These are phyloP conservation scores for Prunella fulvescens DNA, from an alignment of 2,113 vertebrate genomes.

Conservation along the genomic window DNA sequence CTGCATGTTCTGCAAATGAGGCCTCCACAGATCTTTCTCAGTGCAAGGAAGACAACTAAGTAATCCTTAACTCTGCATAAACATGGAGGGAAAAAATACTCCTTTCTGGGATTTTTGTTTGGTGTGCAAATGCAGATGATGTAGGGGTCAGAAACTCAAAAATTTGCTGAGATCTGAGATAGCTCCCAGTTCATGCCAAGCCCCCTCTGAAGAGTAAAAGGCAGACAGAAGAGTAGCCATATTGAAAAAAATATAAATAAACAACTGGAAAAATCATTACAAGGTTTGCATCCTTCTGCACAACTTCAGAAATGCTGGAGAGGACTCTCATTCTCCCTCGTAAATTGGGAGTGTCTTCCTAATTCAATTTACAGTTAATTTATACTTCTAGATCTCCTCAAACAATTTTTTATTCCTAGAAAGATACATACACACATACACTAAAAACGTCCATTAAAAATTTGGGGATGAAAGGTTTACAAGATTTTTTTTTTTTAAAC, in stretches of 20 bases:
- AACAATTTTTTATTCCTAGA: neutral
- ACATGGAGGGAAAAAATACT: accelerated
- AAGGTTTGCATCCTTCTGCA: neutral
- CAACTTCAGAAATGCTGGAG: neutral
- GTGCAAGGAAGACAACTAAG: neutral
- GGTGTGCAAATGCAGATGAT: neutral
- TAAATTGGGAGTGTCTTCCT: neutral
- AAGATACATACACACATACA: neutral
- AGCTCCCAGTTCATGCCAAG: neutral
- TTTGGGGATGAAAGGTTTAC: neutral
- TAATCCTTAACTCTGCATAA: neutral
- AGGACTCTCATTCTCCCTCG: neutral
- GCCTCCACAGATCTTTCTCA: neutral
- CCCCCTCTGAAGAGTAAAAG: neutral
- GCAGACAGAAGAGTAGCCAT: neutral
- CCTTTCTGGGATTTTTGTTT: neutral
- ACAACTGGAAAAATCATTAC: neutral
- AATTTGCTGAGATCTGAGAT: neutral
- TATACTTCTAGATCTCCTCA: neutral
- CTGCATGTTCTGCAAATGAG: neutral
- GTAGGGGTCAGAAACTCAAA: neutral
- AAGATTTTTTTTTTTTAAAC: neutral
- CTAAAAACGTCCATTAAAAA: neutral
- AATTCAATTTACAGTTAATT: neutral
- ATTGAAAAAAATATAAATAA: neutral